A percentile compares a stretch with the other conserved stretches of the same genome.
Evolutionary conservation across 1,140 invertebrate genomes (phyloP).

Genomic region (Sitophilus oryzae): DNA sequence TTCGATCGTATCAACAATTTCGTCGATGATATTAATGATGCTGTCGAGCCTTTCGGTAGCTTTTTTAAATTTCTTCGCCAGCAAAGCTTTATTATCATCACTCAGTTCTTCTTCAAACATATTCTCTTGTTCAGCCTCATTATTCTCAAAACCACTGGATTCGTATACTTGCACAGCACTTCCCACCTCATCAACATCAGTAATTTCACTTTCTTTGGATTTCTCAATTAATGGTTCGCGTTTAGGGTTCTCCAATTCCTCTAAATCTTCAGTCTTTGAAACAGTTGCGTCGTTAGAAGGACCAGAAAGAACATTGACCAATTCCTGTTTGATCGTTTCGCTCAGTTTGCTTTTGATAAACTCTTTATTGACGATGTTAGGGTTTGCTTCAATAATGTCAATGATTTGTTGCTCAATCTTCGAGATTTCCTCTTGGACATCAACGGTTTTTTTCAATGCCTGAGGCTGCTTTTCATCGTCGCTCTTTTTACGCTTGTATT

Average conservation of each 20-base stretch:
- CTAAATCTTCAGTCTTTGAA: conserved; percentile 26
- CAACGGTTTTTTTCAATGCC: conserved; percentile 13
- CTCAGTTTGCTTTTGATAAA: conserved; percentile 32
- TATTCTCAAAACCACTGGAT: conserved; percentile 1
- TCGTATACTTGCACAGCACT: conserved; percentile 11
- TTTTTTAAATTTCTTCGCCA: conserved; percentile 31
- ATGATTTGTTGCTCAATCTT: conserved; percentile 36
- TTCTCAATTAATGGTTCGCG: neutral
- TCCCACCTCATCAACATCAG: neutral
- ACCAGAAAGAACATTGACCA: conserved; percentile 30
- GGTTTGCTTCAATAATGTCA: conserved; percentile 38
- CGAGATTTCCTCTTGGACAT: conserved; percentile 34
- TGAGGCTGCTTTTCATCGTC: conserved; percentile 17
- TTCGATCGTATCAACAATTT: conserved; percentile 49
- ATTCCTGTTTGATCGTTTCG: conserved; percentile 35
- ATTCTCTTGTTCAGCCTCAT: neutral
- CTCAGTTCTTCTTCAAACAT: conserved; percentile 9
- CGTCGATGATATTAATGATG: conserved; percentile 45
- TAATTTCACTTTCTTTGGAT: conserved; percentile 2
- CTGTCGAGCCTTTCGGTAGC: conserved; percentile 37
- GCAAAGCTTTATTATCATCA: conserved; percentile 26
- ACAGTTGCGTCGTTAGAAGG: neutral
- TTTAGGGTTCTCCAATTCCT: neutral
- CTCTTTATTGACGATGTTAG: conserved; percentile 40
- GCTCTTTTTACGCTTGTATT: conserved; percentile 31